Percentiles rank a stretch among this genome's conserved stretches.
Evolutionary conservation across 1,140 invertebrate species (phyloP).

Genomic region (Calephelis nemesis): DNA sequence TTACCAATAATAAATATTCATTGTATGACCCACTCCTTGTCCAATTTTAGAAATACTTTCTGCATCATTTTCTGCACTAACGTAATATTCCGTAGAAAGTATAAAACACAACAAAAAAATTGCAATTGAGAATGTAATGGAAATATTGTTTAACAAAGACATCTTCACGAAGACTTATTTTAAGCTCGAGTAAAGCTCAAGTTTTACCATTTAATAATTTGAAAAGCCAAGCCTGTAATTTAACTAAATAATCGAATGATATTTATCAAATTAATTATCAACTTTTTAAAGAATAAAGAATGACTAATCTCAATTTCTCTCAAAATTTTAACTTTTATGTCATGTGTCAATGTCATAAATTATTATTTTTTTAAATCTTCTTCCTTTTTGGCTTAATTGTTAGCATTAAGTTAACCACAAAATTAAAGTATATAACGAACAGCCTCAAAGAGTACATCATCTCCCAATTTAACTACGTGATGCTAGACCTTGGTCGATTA

Average conservation of each 20-base stretch:
- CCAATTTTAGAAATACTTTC: constrained; percentile 78
- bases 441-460: too few relatives aligned
- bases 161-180: constrained; percentile 15
- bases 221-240: neutral
- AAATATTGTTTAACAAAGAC: constrained; percentile 50
- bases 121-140: constrained; percentile 46
- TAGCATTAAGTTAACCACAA: too few relatives aligned
- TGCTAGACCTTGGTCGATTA: too few relatives aligned
- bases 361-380: too few relatives aligned
- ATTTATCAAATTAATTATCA: too few relatives aligned
- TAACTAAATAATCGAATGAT: too few relatives aligned
- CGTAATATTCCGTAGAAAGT: constrained; percentile 51
- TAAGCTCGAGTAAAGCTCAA: neutral
- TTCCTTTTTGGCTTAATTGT: too few relatives aligned
- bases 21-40: constrained; percentile 83
- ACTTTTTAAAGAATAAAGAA: neutral
- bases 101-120: constrained; percentile 53
- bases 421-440: too few relatives aligned
- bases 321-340: too few relatives aligned
- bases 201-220: neutral
- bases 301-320: too few relatives aligned
- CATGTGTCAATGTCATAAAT: too few relatives aligned
- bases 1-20: constrained; percentile 91
- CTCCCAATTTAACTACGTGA: too few relatives aligned
- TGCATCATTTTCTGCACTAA: constrained; percentile 59